Evolutionary conservation across 2,888 invertebrate genomes (phyloP).

Genomic region (Melolontha melolontha): DNA sequence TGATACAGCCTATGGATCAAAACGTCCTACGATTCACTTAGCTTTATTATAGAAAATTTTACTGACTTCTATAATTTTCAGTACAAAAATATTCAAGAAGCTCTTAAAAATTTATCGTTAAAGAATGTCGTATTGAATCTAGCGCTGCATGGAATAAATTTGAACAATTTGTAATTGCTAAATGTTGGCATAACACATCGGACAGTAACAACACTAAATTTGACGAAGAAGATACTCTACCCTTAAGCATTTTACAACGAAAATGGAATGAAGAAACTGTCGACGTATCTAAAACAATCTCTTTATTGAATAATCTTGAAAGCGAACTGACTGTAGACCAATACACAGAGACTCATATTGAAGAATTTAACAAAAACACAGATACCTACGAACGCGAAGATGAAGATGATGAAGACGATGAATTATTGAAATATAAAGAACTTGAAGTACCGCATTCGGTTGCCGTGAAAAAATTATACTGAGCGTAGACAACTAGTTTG

Average conservation of each 20-base stretch:
- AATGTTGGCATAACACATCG: no score
- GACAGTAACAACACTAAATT: no score
- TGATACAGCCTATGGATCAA: no score
- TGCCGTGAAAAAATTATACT: not conserved
- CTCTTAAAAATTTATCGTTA: conserved; percentile 8
- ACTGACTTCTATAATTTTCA: no score
- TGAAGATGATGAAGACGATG: no score
- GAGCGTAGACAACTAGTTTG: conserved; percentile 3
- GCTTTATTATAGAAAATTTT: no score
- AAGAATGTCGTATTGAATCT: conserved; percentile 8
- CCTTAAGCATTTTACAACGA: no score
- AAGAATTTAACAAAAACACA: conserved; percentile 17
- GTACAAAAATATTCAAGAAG: conserved; percentile 11
- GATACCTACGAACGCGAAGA: conserved; percentile 8
- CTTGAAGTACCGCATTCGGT: conserved; percentile 10
- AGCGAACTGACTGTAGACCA: conserved; percentile 5
- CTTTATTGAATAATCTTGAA: conserved; percentile 7
- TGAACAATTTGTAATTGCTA: no score
- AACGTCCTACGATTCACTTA: no score
- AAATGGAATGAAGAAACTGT: conserved; percentile 12
- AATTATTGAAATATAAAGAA: conserved; percentile 7
- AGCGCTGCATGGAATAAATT: not conserved
- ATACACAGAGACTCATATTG: not conserved
- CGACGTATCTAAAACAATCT: conserved; percentile 9
- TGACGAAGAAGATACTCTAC: no score